Conservation (phyloP, 2,797 vertebrate species). For the Propithecus perrieri region DNA sequence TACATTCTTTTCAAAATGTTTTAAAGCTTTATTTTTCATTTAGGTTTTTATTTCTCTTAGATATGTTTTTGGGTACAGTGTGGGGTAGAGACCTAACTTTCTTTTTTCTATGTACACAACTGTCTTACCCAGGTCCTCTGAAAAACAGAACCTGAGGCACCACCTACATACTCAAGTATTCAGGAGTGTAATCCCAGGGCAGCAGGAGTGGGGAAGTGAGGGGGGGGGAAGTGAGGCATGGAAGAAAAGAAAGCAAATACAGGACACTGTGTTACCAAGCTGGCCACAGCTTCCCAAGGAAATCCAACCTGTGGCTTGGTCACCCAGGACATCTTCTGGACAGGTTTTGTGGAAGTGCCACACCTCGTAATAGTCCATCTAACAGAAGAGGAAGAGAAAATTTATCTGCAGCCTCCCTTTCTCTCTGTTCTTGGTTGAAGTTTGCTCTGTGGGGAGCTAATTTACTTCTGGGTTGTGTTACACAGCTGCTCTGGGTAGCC, state of each 20-base stretch:
- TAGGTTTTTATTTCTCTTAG: not conserved
- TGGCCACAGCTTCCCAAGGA: not conserved
- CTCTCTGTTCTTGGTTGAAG: not conserved
- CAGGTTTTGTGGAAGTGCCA: not conserved
- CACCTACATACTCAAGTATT: not conserved
- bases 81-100: not conserved
- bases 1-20: conserved; percentile 30
- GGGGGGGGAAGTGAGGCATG: not conserved
- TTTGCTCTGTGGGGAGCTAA: not conserved
- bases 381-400: not conserved
- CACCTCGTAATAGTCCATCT: not conserved
- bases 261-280: not conserved
- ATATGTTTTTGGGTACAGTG: not conserved
- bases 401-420: not conserved
- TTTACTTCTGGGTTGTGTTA: not conserved
- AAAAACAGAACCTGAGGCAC: not conserved
- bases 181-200: not conserved
- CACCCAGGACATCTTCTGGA: not conserved
- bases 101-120: not conserved
- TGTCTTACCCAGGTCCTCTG: not conserved
- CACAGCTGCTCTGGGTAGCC: not conserved
- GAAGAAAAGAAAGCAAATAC: not conserved
- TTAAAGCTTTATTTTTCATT: not conserved
- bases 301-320: not conserved
- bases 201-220: too few species aligned